Evolutionary conservation across 2,113 vertebrate genomes (phyloP).

Genomic region (Percopsis transmontana): DNA sequence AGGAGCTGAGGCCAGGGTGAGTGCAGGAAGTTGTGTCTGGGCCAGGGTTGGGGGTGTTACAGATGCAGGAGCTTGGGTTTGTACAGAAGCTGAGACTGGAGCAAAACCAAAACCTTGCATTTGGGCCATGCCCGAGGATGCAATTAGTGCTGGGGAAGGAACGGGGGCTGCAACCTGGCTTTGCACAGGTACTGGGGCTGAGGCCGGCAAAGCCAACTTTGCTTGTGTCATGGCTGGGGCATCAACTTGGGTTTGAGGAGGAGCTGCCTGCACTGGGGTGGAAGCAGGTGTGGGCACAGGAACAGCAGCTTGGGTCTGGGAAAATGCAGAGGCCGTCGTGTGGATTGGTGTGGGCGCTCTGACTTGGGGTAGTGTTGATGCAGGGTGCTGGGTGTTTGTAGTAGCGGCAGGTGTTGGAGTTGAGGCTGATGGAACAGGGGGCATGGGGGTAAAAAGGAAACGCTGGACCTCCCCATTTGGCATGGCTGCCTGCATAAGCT

Average conservation of each 20-base stretch:
- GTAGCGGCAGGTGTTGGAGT: constrained; percentile 24
- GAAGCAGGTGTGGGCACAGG: constrained; percentile 34
- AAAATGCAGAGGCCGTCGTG: constrained; percentile 54
- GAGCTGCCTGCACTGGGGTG: constrained; percentile 11
- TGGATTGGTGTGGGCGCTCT: constrained; percentile 47
- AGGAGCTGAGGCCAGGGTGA: neutral
- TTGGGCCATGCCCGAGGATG: constrained; percentile 15
- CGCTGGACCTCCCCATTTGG: constrained; percentile 96
- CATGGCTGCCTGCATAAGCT: constrained; percentile 99
- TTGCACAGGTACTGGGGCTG: constrained; percentile 1
- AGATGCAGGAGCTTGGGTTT: constrained; percentile 26
- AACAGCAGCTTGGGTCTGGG: constrained; percentile 56
- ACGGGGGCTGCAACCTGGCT: constrained; percentile 20
- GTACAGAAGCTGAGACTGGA: constrained; percentile 6
- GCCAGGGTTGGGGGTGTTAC: constrained; percentile 1
- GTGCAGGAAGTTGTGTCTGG: neutral
- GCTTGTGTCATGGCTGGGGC: neutral
- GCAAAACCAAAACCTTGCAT: constrained; percentile 22
- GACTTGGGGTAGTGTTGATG: constrained; percentile 25
- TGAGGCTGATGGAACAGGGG: constrained; percentile 73
- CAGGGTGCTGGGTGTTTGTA: constrained; percentile 18
- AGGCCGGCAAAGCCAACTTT: constrained; percentile 1
- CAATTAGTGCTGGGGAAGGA: constrained; percentile 7
- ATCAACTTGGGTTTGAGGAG: constrained; percentile 18
- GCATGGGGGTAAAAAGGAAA: constrained; percentile 94